Conservation (phyloP, 1,140 invertebrate genomes). For the Babylonia areolata region DNA sequence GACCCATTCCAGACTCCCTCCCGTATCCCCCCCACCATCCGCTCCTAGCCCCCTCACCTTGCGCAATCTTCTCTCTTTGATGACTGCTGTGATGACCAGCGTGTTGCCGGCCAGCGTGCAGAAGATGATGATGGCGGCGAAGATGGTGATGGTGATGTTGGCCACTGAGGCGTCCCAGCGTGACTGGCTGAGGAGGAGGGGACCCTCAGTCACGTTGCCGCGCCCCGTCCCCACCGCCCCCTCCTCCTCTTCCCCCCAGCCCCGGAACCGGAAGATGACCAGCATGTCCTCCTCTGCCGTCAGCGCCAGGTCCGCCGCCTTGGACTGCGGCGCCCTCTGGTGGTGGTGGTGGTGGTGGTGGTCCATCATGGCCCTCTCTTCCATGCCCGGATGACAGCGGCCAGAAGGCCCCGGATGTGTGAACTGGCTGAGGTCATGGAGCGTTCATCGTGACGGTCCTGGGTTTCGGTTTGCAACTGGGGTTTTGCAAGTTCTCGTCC, state of each 20-base stretch:
- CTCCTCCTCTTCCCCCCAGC: neutral
- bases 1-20: too few relatives aligned
- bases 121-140: conserved; percentile 42
- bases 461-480: too few relatives aligned
- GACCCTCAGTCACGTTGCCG: neutral
- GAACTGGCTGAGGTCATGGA: too few relatives aligned
- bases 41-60: conserved; percentile 84
- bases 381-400: neutral
- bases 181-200: neutral
- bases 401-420: neutral
- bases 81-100: conserved; percentile 38
- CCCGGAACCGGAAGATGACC: neutral
- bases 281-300: neutral
- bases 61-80: conserved; percentile 78
- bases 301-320: neutral
- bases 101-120: conserved; percentile 40
- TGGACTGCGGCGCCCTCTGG: neutral
- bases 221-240: neutral
- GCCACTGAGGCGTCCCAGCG: conserved; percentile 31
- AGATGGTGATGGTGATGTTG: conserved; percentile 41
- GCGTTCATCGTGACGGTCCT: too few relatives aligned
- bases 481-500: too few relatives aligned
- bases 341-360: neutral
- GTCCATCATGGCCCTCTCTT: neutral
- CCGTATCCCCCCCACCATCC: too few relatives aligned